Percentiles rank a stretch among this genome's conserved stretches.
Conservation (phyloP, 2,888 invertebrate genomes). For the Carabus problematicus region DNA sequence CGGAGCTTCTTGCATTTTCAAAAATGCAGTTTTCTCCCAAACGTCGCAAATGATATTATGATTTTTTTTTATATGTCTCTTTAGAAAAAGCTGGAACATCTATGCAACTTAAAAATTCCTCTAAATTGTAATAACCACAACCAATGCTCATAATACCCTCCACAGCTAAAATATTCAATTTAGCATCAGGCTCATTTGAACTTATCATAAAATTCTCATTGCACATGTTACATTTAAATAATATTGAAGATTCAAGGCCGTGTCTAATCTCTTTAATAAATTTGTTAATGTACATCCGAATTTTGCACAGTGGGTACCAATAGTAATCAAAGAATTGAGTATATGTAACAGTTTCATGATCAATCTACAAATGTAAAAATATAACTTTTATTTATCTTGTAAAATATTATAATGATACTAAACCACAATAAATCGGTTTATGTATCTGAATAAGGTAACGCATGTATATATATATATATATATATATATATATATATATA, state of each 20-base stretch:
- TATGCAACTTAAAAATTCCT: slow-evolving; percentile 1
- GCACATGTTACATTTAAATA: background rate
- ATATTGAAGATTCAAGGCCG: background rate
- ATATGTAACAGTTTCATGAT: too few relatives aligned
- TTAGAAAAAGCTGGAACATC: background rate
- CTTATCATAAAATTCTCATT: background rate
- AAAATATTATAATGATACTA: too few relatives aligned
- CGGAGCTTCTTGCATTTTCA: background rate
- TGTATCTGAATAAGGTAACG: too few relatives aligned
- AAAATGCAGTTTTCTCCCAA: background rate
- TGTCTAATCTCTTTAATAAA: background rate
- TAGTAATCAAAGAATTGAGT: background rate
- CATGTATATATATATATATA: too few relatives aligned
- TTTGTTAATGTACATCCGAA: background rate
- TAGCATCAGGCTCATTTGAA: background rate
- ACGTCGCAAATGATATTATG: too few relatives aligned
- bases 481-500: too few relatives aligned
- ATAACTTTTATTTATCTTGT: too few relatives aligned
- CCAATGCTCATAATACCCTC: background rate
- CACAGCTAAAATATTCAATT: background rate
- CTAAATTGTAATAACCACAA: background rate
- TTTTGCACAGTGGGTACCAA: background rate
- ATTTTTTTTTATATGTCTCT: background rate
- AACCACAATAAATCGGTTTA: too few relatives aligned
- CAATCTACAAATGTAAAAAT: too few relatives aligned